Base-by-base conservation (phyloP, 2,888 invertebrate species). In the Ennomos fuscantarius region DNA sequence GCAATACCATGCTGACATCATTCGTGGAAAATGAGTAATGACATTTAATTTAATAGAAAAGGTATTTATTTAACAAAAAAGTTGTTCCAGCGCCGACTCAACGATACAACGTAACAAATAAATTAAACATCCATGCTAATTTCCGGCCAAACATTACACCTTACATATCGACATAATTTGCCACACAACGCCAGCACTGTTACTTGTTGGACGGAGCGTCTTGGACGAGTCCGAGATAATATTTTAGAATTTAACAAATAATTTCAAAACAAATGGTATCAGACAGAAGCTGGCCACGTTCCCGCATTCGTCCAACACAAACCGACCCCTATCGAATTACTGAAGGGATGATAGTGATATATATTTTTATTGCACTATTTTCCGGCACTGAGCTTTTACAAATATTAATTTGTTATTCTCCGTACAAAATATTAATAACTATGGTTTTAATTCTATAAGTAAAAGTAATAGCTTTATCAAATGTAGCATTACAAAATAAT, bases 1-100 rank as follows among this genome's bases (percentile, higher is more conserved):
- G 51, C 84, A 85, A 83, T 86, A 87, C 79, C 91, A 91, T 92
- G 92, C 90, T 89, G 91, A 90, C 91, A 92, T 91, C 88, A 90
- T 90, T 89, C 89, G 83, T 83, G 76, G 81, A 73, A 81, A 81
- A 84, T 86, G 79, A 88, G 77, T 83, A 88, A 85, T 85, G 81
- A 88, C 78, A 87, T 73, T 78, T 71, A 70, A 69, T 79, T 84
- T 83, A 82, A 84, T 89, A 87, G 81, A 86, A 87, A 87, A 79
- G 83, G 81, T 89, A 84, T 92, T 93, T 92, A 91, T 90, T 87
- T 87, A 89, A 91, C 88, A 89, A 90, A 90, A 48, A 78, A 84
- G 82, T 81, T 85, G 78, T 84, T 83, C 77, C 86, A 87, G 86
- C 84, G 85, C 87, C 81, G 86, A 86, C 82, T 86, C 84, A 88